phyloP scores from a whole-genome alignment of 1,140 invertebrate species.

The Stratiolaelaps scimitus region DNA sequence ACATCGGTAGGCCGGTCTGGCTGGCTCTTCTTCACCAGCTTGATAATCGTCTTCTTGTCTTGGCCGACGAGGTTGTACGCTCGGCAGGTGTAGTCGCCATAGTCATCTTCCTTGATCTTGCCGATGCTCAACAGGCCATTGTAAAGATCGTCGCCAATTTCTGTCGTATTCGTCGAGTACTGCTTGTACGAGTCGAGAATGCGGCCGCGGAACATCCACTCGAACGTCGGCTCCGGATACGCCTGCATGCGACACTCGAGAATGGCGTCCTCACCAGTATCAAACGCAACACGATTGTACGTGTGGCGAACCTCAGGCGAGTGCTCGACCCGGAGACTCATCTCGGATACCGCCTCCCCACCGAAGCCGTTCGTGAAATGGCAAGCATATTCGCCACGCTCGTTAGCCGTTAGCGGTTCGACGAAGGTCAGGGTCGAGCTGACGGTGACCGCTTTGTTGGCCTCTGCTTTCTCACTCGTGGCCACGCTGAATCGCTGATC shows the following conservation, averaged over 20 bases:
- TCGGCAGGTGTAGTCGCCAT: conserved; percentile 75
- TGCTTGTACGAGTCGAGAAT: conserved; percentile 58
- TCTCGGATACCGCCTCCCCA: conserved; percentile 58
- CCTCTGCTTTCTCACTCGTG: conserved; percentile 57
- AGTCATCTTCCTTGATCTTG: conserved; percentile 58
- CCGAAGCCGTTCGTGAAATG: conserved; percentile 78
- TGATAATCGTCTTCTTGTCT: conserved; percentile 55
- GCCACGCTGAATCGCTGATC: conserved; percentile 54
- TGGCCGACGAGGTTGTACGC: conserved; percentile 60
- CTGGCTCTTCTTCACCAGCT: conserved; percentile 46
- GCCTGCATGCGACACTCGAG: conserved; percentile 76
- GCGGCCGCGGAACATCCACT: conserved; percentile 62
- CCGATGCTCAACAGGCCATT: conserved; percentile 61
- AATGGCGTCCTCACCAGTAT: conserved; percentile 64
- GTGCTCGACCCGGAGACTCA: conserved; percentile 47
- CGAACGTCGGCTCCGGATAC: conserved; percentile 77
- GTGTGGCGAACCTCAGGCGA: conserved; percentile 68
- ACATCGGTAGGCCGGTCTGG: conserved; percentile 65
- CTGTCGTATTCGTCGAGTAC: conserved; percentile 69
- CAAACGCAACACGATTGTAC: conserved; percentile 75
- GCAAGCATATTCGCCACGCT: conserved; percentile 73
- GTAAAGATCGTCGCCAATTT: conserved; percentile 69
- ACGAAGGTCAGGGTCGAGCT: conserved; percentile 65
- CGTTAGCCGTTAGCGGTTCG: conserved; percentile 63
- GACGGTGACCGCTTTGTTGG: conserved; percentile 59